A percentile compares a stretch with the other conserved stretches of the same genome.
Conservation (phyloP, 2,113 vertebrate species). For the Boulengeromyrus knoepffleri region DNA sequence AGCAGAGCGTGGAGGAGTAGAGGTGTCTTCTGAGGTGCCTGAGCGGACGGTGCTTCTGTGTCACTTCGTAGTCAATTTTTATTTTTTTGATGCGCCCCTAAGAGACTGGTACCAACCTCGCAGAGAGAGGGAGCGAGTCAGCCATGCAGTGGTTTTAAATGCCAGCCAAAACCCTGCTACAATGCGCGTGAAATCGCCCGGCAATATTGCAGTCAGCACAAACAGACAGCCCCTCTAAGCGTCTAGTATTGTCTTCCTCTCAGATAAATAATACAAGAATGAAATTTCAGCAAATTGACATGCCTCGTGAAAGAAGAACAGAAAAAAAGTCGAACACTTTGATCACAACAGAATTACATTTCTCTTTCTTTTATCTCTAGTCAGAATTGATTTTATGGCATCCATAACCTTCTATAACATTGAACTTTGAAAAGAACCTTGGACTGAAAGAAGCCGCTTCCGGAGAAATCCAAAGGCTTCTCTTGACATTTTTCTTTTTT, state of each 20-base stretch:
- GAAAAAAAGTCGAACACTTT: conserved; percentile 40
- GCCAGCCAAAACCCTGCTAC: conserved; percentile 26
- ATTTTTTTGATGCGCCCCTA: conserved; percentile 11
- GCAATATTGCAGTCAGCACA: conserved; percentile 13
- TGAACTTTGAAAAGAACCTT: conserved; percentile 46
- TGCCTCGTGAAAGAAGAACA: conserved; percentile 27
- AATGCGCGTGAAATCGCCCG: conserved; percentile 25
- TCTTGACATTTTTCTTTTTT: conserved; percentile 31
- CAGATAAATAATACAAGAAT: conserved; percentile 44
- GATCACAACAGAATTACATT: conserved; percentile 46
- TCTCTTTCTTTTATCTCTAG: conserved; percentile 41
- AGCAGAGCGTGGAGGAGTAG: not conserved
- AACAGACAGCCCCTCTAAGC: conserved; percentile 29
- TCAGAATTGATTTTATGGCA: conserved; percentile 50
- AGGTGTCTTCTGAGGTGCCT: not conserved
- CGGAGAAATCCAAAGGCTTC: conserved; percentile 39
- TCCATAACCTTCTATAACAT: conserved; percentile 48
- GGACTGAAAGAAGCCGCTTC: conserved; percentile 37
- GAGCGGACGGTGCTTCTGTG: conserved; percentile 4
- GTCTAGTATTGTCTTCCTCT: conserved; percentile 21
- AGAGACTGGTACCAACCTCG: conserved; percentile 20
- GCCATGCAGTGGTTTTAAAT: conserved; percentile 6
- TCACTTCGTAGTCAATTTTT: conserved; percentile 33
- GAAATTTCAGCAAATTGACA: conserved; percentile 45
- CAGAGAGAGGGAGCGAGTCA: not conserved